phyloP scores from a whole-genome alignment of 2,113 vertebrate species.

The Helogale parvula region DNA sequence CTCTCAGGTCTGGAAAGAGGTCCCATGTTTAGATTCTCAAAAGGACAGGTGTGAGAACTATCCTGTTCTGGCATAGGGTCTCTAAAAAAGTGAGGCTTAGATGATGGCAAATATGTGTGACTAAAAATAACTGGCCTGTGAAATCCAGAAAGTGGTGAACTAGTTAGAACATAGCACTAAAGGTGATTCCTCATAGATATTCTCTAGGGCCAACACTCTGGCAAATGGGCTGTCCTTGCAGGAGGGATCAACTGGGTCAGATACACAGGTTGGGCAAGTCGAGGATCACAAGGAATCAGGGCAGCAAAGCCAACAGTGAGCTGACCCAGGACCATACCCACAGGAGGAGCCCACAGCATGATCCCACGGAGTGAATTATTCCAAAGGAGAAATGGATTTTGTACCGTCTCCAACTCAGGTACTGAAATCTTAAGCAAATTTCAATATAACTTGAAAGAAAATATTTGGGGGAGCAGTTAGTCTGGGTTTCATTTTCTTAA shows the following conservation, averaged over 20 bases:
- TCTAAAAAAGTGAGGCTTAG: not conserved
- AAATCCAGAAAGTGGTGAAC: not conserved
- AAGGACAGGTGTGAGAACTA: not conserved
- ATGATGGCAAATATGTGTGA: not conserved
- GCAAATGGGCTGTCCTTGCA: not conserved
- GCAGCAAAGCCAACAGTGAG: too few relatives aligned
- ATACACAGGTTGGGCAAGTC: not conserved
- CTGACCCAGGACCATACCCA: accelerated
- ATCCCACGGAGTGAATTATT: not conserved
- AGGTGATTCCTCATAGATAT: not conserved
- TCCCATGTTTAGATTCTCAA: not conserved
- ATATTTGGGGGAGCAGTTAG: not conserved
- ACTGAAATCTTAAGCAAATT: not conserved
- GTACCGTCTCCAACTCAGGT: not conserved
- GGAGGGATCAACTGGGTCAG: accelerated
- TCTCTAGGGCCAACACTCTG: not conserved
- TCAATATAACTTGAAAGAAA: not conserved
- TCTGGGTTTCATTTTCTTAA: not conserved
- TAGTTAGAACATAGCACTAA: not conserved
- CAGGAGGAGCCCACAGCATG: accelerated
- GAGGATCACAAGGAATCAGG: not conserved
- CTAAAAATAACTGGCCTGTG: not conserved
- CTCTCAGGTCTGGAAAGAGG: accelerated
- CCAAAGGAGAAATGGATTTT: not conserved
- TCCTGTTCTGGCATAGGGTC: too few relatives aligned